Conservation (phyloP, 1,140 invertebrate species). For the Manduca sexta region DNA sequence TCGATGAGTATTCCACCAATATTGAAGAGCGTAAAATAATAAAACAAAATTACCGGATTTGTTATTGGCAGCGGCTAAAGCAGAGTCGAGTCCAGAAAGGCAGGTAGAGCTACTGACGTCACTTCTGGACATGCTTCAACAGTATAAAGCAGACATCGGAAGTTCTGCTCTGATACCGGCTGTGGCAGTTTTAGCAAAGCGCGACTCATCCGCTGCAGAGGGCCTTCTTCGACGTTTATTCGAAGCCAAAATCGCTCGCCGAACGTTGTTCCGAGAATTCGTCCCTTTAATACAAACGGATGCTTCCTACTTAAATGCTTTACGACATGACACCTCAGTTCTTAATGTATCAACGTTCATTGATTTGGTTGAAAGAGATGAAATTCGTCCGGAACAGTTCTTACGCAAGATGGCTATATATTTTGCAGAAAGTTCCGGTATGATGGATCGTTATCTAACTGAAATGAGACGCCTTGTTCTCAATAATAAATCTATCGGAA, state of each 20-base stretch:
- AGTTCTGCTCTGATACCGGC: conserved; percentile 8
- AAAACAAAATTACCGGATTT: conserved; percentile 7
- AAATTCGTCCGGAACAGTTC: neutral
- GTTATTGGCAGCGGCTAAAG: conserved; percentile 14
- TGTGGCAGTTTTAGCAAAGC: conserved; percentile 12
- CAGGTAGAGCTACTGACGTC: neutral
- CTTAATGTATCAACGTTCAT: neutral
- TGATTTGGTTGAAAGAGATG: neutral
- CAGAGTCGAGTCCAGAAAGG: neutral
- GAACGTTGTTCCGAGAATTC: conserved; percentile 25
- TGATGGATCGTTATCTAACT: neutral
- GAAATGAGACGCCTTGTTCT: neutral
- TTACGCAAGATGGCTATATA: conserved; percentile 1
- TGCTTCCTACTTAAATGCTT: conserved; percentile 37
- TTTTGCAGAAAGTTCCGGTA: neutral
- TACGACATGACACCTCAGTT: conserved; percentile 2
- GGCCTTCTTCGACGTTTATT: conserved; percentile 18
- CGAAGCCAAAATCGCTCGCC: conserved; percentile 23
- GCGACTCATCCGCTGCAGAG: conserved; percentile 6
- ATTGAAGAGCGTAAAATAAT: conserved; percentile 15
- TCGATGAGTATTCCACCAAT: conserved; percentile 37
- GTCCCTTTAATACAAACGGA: conserved; percentile 25
- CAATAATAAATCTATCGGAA: neutral
- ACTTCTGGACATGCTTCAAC: neutral
- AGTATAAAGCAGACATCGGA: neutral